Evolutionary conservation across 1,140 invertebrate genomes (phyloP).

Genomic region (Hylyphantes graminicola): DNA sequence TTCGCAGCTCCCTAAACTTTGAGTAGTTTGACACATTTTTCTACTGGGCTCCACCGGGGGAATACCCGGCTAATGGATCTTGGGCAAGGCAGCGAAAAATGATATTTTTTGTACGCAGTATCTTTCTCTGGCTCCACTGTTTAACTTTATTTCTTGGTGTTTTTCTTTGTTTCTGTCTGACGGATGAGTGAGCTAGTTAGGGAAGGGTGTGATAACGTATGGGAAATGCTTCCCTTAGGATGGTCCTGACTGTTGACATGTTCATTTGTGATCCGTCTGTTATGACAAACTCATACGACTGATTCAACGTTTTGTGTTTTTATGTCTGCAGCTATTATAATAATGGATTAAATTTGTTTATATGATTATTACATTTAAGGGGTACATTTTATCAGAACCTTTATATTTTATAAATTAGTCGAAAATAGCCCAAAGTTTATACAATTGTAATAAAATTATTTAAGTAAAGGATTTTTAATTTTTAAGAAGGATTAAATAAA

Average conservation of each 20-base stretch:
- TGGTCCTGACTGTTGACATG: neutral
- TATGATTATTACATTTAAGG: too few species aligned
- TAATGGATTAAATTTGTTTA: too few species aligned
- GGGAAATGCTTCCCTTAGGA: neutral
- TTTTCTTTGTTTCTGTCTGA: neutral
- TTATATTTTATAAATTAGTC: too few species aligned
- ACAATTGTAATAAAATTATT: too few species aligned
- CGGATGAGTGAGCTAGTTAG: neutral
- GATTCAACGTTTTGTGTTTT: too few species aligned
- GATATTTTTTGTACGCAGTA: slow-evolving; percentile 25
- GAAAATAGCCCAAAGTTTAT: too few species aligned
- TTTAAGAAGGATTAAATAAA: too few species aligned
- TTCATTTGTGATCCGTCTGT: neutral
- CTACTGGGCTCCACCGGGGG: slow-evolving; percentile 8
- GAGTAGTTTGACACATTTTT: slow-evolving; percentile 54
- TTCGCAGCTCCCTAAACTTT: slow-evolving; percentile 49
- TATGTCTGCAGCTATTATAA: too few species aligned
- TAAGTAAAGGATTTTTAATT: too few species aligned
- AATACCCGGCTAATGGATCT: slow-evolving; percentile 51
- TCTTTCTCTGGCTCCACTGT: slow-evolving; percentile 9
- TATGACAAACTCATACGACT: too few species aligned
- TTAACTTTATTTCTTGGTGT: neutral
- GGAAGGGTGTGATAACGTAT: neutral
- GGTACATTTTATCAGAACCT: too few species aligned
- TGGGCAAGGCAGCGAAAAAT: slow-evolving; percentile 42